Evolutionary conservation across 53 echinoderm and acorn worm species (phyloP).

Genomic region (Mesocentrotus franciscanus): DNA sequence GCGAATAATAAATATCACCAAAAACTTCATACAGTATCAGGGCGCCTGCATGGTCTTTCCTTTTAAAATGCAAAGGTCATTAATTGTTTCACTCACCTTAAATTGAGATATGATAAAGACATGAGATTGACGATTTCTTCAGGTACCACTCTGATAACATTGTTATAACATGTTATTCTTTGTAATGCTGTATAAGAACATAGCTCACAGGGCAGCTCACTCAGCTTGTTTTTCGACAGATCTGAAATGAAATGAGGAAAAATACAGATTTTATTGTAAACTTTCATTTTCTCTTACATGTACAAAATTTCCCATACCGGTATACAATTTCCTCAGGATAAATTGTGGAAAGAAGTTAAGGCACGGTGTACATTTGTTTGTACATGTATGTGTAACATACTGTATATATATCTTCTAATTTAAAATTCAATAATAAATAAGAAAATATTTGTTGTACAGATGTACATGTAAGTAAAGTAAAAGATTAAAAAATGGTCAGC

Average conservation of each 20-base stretch:
- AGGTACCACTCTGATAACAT: slow-evolving; percentile 89
- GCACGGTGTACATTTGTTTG: not conserved
- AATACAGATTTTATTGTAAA: not conserved
- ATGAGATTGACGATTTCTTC: slow-evolving; percentile 77
- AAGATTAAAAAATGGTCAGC: no score
- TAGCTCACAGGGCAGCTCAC: slow-evolving; percentile 84
- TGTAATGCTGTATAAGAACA: slow-evolving; percentile 83
- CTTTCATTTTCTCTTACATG: not conserved
- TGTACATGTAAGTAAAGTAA: slow-evolving; percentile 1
- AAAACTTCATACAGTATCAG: no score
- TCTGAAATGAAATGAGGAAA: slow-evolving; percentile 73
- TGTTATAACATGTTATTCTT: slow-evolving; percentile 90
- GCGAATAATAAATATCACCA: no score
- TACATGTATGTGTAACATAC: not conserved
- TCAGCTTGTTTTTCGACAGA: slow-evolving; percentile 92
- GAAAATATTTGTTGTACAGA: not conserved
- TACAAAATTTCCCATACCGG: no score
- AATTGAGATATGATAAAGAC: slow-evolving; percentile 88
- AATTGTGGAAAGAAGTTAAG: not conserved
- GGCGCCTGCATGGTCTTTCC: no score
- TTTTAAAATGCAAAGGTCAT: no score
- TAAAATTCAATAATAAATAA: not conserved
- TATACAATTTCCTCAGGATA: not conserved
- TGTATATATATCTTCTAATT: no score
- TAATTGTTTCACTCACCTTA: slow-evolving; percentile 79